Evolutionary conservation across 1,140 invertebrate genomes (phyloP).

Genomic region (Fopius arisanus): DNA sequence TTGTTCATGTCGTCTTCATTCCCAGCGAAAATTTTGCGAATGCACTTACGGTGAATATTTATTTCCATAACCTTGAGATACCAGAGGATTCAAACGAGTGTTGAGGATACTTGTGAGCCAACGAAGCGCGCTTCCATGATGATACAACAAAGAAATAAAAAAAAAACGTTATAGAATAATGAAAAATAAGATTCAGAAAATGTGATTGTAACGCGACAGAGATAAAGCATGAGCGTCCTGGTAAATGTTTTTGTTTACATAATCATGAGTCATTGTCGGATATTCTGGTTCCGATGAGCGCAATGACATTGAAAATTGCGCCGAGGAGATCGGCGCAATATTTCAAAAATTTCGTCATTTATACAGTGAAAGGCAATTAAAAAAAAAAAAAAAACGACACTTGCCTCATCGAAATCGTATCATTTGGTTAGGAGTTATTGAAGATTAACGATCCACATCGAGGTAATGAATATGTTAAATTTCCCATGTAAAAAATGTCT

Average conservation of each 20-base stretch:
- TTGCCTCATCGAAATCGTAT: too few species aligned
- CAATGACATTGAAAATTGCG: background rate
- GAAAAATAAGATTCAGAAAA: background rate
- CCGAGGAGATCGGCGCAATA: background rate
- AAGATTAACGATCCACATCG: too few species aligned
- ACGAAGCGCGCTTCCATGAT: constrained; percentile 39
- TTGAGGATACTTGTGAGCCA: too few species aligned
- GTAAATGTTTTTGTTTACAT: too few species aligned
- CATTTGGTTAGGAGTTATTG: too few species aligned
- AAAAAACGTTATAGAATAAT: constrained; percentile 3
- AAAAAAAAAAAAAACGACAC: too few species aligned
- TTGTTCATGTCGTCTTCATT: constrained; percentile 31
- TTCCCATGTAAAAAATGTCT: too few species aligned
- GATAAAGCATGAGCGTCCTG: background rate
- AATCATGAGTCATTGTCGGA: too few species aligned
- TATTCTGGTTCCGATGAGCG: too few species aligned
- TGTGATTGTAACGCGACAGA: background rate
- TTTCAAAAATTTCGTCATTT: too few species aligned
- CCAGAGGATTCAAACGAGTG: background rate
- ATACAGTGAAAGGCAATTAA: too few species aligned
- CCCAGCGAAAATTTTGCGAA: background rate
- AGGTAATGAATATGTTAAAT: too few species aligned
- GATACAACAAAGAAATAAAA: background rate
- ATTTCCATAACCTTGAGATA: background rate
- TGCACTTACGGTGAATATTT: background rate